A percentile compares a stretch with the other conserved stretches of the same genome.
Conservation (phyloP, 2,113 vertebrate genomes). For the Neogale vison region DNA sequence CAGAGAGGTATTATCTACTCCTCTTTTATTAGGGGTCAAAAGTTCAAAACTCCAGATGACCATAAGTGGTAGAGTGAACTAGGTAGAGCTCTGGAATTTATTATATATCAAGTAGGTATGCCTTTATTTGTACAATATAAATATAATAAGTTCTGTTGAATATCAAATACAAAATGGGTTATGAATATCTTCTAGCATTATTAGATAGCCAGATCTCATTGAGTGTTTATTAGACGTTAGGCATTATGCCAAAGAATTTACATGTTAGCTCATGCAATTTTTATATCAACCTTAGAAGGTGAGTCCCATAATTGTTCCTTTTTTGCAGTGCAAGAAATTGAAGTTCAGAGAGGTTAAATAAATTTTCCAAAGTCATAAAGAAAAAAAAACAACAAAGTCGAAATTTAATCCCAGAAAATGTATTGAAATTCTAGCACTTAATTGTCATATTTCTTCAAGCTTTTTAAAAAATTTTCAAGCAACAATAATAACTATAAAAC, state of each 20-base stretch:
- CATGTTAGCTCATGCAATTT: not conserved
- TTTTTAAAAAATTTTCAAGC: not conserved
- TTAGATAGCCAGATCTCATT: not conserved
- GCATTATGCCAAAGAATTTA: not conserved
- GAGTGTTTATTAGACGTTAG: not conserved
- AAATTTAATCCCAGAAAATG: not conserved
- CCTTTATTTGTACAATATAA: not conserved
- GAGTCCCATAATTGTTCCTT: not conserved
- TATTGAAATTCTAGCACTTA: not conserved
- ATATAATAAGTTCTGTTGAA: conserved; percentile 10
- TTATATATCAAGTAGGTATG: not conserved
- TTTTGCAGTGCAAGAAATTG: not conserved
- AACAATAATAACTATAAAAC: conserved; percentile 19
- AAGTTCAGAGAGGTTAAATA: conserved; percentile 14
- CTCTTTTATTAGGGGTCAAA: not conserved
- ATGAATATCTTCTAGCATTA: not conserved
- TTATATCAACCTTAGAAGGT: not conserved
- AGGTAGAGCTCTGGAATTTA: not conserved
- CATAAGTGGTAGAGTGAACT: not conserved
- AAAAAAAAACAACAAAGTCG: not conserved
- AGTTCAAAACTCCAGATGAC: not conserved
- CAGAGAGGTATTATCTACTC: not conserved
- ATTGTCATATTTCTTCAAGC: not conserved
- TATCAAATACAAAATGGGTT: not conserved
- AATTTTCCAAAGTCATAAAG: not conserved